Percentiles rank a stretch among this genome's conserved stretches.
Evolutionary conservation across 2,113 vertebrate species (phyloP).

Genomic region (Heptranchias perlo): DNA sequence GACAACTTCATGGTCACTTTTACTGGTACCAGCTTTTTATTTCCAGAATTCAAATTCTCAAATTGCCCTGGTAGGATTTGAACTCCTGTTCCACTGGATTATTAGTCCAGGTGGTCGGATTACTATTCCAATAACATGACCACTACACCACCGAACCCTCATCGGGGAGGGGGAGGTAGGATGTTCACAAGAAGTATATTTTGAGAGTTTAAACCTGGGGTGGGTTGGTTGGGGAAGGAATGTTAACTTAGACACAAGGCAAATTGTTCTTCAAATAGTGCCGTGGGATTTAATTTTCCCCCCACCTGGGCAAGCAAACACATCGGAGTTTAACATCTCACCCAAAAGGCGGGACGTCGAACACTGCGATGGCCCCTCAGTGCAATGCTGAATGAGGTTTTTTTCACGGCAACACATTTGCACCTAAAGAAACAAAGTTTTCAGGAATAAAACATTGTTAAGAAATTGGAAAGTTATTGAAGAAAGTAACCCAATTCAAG

Average conservation of each 20-base stretch:
- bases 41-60: not conserved
- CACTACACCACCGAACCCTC: not conserved
- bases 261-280: too few relatives aligned
- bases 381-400: too few relatives aligned
- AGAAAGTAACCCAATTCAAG: not conserved
- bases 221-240: too few relatives aligned
- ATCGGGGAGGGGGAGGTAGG: too few relatives aligned
- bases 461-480: not conserved
- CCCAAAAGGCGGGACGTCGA: not conserved
- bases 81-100: not conserved
- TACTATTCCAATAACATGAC: not conserved
- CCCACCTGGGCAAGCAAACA: too few relatives aligned
- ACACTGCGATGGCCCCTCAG: not conserved
- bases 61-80: too few relatives aligned
- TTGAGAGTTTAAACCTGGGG: not conserved
- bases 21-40: not conserved
- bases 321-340: not conserved
- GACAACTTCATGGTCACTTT: not conserved
- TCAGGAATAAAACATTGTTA: too few relatives aligned
- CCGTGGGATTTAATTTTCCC: too few relatives aligned
- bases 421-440: too few relatives aligned
- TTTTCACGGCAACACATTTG: not conserved
- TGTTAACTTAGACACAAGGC: too few relatives aligned
- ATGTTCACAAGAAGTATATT: not conserved
- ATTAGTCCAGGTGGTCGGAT: too few relatives aligned